Evolutionary conservation across 92 coral and sea anemone species (phyloP).

Genomic region (Hydrozoanthus gracilis): DNA sequence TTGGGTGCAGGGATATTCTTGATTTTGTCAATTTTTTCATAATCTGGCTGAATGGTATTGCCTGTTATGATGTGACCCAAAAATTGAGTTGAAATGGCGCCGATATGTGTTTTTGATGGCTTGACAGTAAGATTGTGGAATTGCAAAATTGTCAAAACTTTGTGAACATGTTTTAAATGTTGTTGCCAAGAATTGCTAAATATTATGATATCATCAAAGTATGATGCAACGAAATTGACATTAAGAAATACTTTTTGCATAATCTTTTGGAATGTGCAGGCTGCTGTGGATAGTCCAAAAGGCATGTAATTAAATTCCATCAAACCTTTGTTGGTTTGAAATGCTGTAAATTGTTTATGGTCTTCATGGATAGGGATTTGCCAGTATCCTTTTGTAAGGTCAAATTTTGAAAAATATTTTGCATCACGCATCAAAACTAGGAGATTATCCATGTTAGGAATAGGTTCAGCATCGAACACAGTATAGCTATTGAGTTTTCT

Average conservation of each 20-base stretch:
- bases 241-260: conserved; percentile 17
- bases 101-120: conserved; percentile 29
- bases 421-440: conserved; percentile 29
- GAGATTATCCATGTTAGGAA: conserved; percentile 28
- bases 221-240: conserved; percentile 14
- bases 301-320: too few species aligned
- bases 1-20: conserved; percentile 34
- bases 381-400: conserved; percentile 20
- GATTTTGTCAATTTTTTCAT: background rate
- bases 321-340: too few species aligned
- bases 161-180: conserved; percentile 8
- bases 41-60: conserved; percentile 4
- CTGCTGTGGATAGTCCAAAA: too few species aligned
- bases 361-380: conserved; percentile 20
- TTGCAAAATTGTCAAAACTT: conserved; percentile 1
- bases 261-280: too few species aligned
- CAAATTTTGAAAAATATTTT: conserved; percentile 12
- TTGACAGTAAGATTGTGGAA: conserved; percentile 13
- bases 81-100: background rate
- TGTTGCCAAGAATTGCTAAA: conserved; percentile 23
- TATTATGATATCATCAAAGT: conserved; percentile 27
- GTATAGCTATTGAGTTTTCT: conserved; percentile 33
- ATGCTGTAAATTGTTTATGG: conserved; percentile 18
- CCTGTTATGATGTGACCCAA: conserved; percentile 44
- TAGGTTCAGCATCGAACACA: conserved; percentile 32